A percentile compares a stretch with the other conserved stretches of the same genome.
Evolutionary conservation across 2,888 invertebrate species (phyloP).

Genomic region (Esperia sulphurella): DNA sequence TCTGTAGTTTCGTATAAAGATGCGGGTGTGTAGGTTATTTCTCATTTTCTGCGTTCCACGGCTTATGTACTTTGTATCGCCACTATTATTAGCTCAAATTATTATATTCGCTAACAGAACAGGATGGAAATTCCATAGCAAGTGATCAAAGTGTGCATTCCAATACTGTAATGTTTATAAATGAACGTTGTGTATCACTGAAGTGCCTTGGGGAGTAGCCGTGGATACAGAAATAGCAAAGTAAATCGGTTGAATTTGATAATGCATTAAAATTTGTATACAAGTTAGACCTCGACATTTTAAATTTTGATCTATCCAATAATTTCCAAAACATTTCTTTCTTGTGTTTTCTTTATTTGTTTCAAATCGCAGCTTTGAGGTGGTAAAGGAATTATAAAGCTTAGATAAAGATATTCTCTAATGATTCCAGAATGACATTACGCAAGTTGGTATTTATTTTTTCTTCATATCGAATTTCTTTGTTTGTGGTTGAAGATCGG

Average conservation of each 20-base stretch:
- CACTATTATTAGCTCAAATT: conserved; percentile 17
- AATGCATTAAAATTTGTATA: neutral
- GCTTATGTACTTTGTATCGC: conserved; percentile 1
- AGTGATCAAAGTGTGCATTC: conserved; percentile 39
- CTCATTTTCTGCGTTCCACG: neutral
- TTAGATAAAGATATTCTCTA: too few species aligned
- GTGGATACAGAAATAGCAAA: conserved; percentile 2
- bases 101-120: conserved; percentile 17
- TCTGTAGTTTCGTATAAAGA: neutral
- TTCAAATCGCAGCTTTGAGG: too few species aligned
- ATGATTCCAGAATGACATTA: neutral
- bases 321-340: too few species aligned
- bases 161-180: conserved; percentile 32
- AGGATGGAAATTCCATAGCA: conserved; percentile 42
- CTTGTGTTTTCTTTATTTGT: too few species aligned
- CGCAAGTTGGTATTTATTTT: neutral
- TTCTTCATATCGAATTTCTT: neutral
- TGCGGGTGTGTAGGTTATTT: too few species aligned
- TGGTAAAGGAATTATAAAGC: too few species aligned
- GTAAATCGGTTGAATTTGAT: neutral
- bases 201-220: conserved; percentile 26
- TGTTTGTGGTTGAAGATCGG: conserved; percentile 1
- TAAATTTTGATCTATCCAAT: too few species aligned
- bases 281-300: too few species aligned
- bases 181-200: conserved; percentile 45